These are phyloP conservation scores for Pachyrhynchus sulphureomaculatus DNA, from an alignment of 1,140 invertebrate species.

Conservation along the genomic window DNA sequence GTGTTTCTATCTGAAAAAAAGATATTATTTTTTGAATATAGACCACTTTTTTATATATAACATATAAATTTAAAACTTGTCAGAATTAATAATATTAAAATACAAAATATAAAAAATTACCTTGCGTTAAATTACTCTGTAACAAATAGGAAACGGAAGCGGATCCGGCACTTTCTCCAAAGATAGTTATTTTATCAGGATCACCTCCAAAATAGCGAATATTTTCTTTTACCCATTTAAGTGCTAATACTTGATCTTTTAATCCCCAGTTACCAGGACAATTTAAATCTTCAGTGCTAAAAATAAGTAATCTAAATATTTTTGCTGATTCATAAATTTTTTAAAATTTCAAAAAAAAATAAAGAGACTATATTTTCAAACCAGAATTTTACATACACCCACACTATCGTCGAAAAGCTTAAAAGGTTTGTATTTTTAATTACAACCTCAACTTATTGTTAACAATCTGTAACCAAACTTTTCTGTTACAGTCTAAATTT, in stretches of 20 bases:
- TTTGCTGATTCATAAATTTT: too few relatives aligned
- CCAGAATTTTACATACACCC: too few relatives aligned
- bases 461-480: too few relatives aligned
- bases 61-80: neutral
- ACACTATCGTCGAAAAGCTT: too few relatives aligned
- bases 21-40: neutral
- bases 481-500: too few relatives aligned
- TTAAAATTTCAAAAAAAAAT: too few relatives aligned
- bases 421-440: too few relatives aligned
- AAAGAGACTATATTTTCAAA: too few relatives aligned
- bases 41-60: neutral
- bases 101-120: neutral
- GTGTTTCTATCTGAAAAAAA: too few relatives aligned
- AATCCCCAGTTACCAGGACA: slow-evolving; percentile 55
- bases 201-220: slow-evolving; percentile 39
- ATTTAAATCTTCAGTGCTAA: slow-evolving; percentile 30
- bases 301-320: too few relatives aligned
- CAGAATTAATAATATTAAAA: neutral
- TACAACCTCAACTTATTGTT: too few relatives aligned
- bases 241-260: slow-evolving; percentile 52
- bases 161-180: slow-evolving; percentile 31
- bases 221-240: slow-evolving; percentile 54
- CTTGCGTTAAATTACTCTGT: slow-evolving; percentile 7
- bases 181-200: slow-evolving; percentile 35
- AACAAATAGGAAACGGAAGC: slow-evolving; percentile 26